Conservation (phyloP, 2,888 invertebrate genomes). For the Metacarcinus magister region DNA sequence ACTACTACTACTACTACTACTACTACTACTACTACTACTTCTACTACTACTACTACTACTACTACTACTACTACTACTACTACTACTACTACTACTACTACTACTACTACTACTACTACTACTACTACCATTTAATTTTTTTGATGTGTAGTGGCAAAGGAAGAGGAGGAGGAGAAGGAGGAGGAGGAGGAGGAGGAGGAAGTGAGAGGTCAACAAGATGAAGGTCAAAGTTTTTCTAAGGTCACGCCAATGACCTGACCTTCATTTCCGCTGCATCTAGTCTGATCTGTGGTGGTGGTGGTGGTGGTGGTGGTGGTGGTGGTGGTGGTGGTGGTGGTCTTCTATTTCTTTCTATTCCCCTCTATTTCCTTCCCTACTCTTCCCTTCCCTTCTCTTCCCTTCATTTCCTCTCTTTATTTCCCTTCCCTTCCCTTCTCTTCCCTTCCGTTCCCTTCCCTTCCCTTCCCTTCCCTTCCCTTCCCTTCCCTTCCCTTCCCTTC, state of each 20-base stretch:
- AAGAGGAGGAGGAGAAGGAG: too few species aligned
- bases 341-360: not conserved
- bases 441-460: too few species aligned
- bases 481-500: too few species aligned
- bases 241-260: too few species aligned
- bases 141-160: not conserved
- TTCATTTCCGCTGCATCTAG: too few species aligned
- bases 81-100: conserved; percentile 15
- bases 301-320: not conserved
- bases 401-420: not conserved
- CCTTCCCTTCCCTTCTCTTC: too few species aligned
- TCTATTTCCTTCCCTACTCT: not conserved
- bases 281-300: not conserved
- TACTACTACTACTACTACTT: not conserved
- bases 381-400: not conserved
- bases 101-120: conserved; percentile 26
- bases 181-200: too few species aligned
- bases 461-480: too few species aligned
- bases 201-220: not conserved
- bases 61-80: conserved; percentile 14
- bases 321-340: not conserved
- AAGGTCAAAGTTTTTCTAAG: not conserved
- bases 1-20: conserved; percentile 39
- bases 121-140: not conserved
- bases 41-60: conserved; percentile 14